These are phyloP conservation scores for Ligdia adustata DNA, from an alignment of 2,888 invertebrate genomes.

Conservation along the genomic window DNA sequence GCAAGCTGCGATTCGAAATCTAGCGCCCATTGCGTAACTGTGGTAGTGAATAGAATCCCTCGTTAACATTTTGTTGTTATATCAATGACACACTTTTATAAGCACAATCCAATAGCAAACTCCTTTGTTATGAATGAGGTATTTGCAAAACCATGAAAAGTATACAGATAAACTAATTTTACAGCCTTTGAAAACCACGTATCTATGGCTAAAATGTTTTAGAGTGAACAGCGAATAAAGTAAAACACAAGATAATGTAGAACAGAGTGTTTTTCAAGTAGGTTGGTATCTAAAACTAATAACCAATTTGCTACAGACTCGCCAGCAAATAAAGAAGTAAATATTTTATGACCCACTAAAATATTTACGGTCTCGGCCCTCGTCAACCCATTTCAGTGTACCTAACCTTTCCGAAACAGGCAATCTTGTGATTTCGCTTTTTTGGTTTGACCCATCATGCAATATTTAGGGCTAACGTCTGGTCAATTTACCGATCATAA, in stretches of 20 bases:
- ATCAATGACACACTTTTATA: constrained; percentile 6
- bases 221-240: too few species aligned
- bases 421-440: neutral
- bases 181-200: too few species aligned
- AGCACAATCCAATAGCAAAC: too few species aligned
- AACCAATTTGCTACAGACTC: constrained; percentile 5
- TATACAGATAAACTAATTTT: too few species aligned
- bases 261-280: neutral
- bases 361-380: constrained; percentile 10
- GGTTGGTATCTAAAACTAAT: constrained; percentile 1
- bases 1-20: constrained; percentile 51
- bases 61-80: constrained; percentile 12
- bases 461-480: too few species aligned
- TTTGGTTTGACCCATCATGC: neutral
- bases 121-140: too few species aligned
- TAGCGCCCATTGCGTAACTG: constrained; percentile 44
- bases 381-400: constrained; percentile 2
- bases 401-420: too few species aligned
- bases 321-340: constrained; percentile 8
- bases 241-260: too few species aligned
- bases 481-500: too few species aligned
- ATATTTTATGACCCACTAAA: constrained; percentile 10
- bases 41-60: constrained; percentile 26
- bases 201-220: too few species aligned
- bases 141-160: too few species aligned